These are phyloP conservation scores for Aplodontia rufa DNA, from an alignment of 2,113 vertebrate species.

Conservation along the genomic window DNA sequence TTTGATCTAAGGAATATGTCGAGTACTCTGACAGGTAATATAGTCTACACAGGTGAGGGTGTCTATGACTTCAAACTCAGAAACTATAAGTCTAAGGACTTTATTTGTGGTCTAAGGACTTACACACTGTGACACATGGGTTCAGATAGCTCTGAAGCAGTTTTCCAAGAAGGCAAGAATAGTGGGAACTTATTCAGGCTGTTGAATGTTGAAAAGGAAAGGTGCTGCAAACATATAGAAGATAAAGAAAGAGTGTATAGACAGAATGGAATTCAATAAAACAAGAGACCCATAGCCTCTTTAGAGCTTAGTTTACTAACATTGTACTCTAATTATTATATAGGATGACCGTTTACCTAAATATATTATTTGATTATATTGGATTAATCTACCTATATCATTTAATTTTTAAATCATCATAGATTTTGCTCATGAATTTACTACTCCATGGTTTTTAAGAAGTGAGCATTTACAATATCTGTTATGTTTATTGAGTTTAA, in stretches of 20 bases:
- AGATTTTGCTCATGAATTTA: neutral
- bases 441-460: neutral
- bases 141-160: too few species aligned
- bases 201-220: too few species aligned
- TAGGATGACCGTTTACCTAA: neutral
- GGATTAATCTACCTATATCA: neutral
- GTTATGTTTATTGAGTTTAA: neutral
- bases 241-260: too few species aligned
- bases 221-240: too few species aligned
- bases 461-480: neutral
- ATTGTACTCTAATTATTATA: neutral
- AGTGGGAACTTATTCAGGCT: too few species aligned
- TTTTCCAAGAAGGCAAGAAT: too few species aligned
- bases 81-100: too few species aligned
- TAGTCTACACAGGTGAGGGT: neutral
- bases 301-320: neutral
- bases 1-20: neutral
- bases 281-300: too few species aligned
- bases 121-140: too few species aligned
- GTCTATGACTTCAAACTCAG: too few species aligned
- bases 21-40: neutral
- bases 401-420: neutral
- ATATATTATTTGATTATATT: neutral
- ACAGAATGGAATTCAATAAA: too few species aligned
- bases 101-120: too few species aligned